Evolutionary conservation across 2,888 invertebrate genomes (phyloP).

Genomic region (Pachymerium ferrugineum): DNA sequence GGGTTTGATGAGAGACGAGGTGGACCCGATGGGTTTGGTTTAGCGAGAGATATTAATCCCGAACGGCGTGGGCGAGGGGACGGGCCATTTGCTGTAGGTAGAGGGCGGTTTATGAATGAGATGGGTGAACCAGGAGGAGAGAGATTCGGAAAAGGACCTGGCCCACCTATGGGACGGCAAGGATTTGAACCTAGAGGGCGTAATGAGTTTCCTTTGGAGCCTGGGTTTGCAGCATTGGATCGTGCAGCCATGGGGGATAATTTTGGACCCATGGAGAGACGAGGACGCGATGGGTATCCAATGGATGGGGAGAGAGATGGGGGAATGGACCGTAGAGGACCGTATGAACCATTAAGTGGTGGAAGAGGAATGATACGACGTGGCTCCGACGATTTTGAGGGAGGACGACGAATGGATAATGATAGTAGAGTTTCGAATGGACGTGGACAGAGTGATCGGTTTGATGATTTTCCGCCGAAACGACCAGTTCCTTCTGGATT

Average conservation of each 20-base stretch:
- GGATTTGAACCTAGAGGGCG: neutral
- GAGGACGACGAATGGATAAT: slow-evolving; percentile 20
- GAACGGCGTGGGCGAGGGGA: slow-evolving; percentile 1
- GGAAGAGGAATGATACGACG: neutral
- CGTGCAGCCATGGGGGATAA: neutral
- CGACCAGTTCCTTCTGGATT: slow-evolving; percentile 38
- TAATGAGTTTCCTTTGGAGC: neutral
- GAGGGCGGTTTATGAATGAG: neutral
- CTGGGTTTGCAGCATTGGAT: neutral
- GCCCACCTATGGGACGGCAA: neutral
- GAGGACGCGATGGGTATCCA: neutral
- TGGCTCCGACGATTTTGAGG: slow-evolving; percentile 1
- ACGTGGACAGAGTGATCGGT: neutral
- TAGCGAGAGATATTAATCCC: neutral
- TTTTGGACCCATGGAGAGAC: neutral
- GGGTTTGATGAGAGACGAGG: neutral
- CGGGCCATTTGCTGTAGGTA: neutral
- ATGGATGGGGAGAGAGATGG: neutral
- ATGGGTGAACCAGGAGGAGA: neutral
- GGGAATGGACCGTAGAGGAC: neutral
- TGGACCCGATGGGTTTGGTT: neutral
- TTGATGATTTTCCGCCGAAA: slow-evolving; percentile 25
- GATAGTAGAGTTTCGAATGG: slow-evolving; percentile 28
- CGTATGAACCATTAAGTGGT: neutral
- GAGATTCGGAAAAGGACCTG: neutral